phyloP scores from a whole-genome alignment of 1,140 invertebrate species.

The Procambarus clarkii region DNA sequence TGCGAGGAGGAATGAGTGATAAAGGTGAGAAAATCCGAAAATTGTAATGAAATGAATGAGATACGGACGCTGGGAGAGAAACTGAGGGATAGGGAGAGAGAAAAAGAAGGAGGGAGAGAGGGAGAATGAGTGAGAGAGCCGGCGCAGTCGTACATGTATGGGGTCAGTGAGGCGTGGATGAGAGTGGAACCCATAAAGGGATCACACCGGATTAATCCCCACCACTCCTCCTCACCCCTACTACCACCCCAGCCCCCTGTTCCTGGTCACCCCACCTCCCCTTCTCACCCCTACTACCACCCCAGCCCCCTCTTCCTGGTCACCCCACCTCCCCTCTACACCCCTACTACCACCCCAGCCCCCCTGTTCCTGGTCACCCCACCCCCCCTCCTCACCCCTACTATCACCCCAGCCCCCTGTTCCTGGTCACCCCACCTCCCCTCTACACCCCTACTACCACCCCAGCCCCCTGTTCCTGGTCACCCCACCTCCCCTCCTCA shows the following conservation, averaged over 20 bases:
- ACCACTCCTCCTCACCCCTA: background rate
- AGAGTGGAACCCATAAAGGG: constrained; percentile 15
- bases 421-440: background rate
- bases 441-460: background rate
- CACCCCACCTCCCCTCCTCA: background rate
- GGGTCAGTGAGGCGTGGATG: constrained; percentile 27
- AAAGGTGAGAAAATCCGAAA: no score
- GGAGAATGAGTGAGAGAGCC: background rate
- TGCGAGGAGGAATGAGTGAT: no score
- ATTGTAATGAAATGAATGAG: no score
- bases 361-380: no score
- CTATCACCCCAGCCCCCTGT: no score
- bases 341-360: background rate
- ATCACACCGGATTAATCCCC: constrained; percentile 31
- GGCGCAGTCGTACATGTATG: constrained; percentile 4
- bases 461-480: background rate
- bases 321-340: background rate
- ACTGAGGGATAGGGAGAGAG: background rate
- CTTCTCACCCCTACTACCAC: background rate
- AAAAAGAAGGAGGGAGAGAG: background rate
- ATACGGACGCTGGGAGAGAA: no score
- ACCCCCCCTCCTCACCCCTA: background rate
- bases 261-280: no score
- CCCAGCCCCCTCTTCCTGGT: background rate
- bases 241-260: background rate